phyloP scores from a whole-genome alignment of 2,797 vertebrate species.

The Mormyrops attenuatus region DNA sequence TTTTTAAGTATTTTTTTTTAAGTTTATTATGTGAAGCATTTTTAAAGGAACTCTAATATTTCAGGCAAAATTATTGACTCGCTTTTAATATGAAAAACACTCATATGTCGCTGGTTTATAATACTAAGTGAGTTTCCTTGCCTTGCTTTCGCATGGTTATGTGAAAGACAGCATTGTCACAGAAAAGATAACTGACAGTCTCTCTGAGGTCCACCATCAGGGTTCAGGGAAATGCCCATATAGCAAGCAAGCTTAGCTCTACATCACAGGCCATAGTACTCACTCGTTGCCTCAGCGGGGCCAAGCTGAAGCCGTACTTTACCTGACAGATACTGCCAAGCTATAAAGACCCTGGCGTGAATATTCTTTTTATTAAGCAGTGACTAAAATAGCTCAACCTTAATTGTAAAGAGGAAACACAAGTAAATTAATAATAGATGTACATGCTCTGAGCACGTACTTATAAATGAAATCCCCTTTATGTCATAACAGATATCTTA shows the following conservation, averaged over 20 bases:
- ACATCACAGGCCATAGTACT: background rate
- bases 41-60: background rate
- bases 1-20: background rate
- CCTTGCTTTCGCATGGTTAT: background rate
- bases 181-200: background rate
- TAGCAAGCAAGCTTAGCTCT: background rate
- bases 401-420: constrained; percentile 46
- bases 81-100: background rate
- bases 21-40: background rate
- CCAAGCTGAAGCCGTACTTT: constrained; percentile 14
- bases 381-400: constrained; percentile 50
- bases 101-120: background rate
- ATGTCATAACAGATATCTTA: constrained; percentile 60
- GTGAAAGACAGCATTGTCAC: background rate
- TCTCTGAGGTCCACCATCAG: background rate
- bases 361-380: constrained; percentile 36
- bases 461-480: constrained; percentile 51
- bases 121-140: background rate
- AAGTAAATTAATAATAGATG: constrained; percentile 59
- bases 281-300: background rate
- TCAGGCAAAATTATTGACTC: background rate
- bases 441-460: constrained; percentile 48
- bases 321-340: constrained; percentile 34
- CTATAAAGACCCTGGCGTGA: constrained; percentile 32
- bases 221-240: background rate